These are phyloP conservation scores for Corvus cornix DNA, from an alignment of 2,113 vertebrate genomes.

Conservation along the genomic window DNA sequence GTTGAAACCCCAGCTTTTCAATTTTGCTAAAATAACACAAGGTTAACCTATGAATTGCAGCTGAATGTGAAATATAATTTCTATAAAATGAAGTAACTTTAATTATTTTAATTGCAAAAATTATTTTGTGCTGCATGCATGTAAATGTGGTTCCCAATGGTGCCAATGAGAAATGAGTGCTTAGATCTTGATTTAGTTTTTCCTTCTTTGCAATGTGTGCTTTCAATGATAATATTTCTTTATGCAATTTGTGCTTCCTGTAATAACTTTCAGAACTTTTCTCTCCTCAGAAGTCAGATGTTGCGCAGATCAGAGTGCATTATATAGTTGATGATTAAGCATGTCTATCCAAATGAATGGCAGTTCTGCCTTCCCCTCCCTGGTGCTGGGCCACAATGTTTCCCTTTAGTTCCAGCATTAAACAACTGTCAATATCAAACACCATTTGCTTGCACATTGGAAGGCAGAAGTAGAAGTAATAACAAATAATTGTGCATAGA, in stretches of 20 bases:
- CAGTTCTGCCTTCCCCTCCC: background rate
- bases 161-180: background rate
- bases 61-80: background rate
- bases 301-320: background rate
- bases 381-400: background rate
- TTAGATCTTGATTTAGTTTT: background rate
- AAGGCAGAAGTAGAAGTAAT: background rate
- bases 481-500: background rate
- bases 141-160: background rate
- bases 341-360: background rate
- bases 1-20: background rate
- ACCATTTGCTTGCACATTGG: background rate
- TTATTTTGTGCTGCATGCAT: background rate
- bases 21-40: background rate
- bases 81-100: background rate
- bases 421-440: background rate
- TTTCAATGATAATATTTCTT: background rate
- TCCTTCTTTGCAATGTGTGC: background rate
- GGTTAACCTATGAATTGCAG: background rate
- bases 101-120: constrained; percentile 21
- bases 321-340: background rate
- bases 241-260: background rate
- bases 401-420: background rate
- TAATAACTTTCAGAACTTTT: background rate
- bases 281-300: background rate